phyloP scores from a whole-genome alignment of 2,113 vertebrate species.

The Monarcha castaneiventris region DNA sequence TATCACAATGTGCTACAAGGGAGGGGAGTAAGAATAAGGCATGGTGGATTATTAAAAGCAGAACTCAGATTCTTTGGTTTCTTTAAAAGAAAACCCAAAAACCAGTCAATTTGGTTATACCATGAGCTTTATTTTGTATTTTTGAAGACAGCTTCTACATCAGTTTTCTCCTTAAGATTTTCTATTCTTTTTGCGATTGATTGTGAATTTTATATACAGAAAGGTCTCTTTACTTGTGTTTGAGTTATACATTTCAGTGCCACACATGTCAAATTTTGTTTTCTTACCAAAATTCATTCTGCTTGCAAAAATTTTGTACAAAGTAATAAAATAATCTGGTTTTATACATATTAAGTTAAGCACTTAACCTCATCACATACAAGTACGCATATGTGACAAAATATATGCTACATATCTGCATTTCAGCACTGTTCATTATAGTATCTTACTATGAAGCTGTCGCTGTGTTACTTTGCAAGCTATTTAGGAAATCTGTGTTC shows the following conservation, averaged over 20 bases:
- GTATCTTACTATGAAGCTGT: background rate
- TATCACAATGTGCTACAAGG: background rate
- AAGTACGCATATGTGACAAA: background rate
- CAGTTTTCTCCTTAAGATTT: background rate
- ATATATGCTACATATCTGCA: background rate
- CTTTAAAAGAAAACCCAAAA: background rate
- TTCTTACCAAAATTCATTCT: background rate
- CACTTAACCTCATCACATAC: background rate
- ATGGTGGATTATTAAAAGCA: background rate
- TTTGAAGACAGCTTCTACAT: background rate
- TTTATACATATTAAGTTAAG: background rate
- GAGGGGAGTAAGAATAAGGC: background rate
- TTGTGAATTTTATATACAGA: background rate
- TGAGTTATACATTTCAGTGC: background rate
- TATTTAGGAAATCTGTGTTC: background rate
- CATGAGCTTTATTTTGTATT: background rate
- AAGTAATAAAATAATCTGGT: background rate
- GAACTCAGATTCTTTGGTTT: background rate
- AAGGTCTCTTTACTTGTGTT: background rate
- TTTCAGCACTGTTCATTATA: background rate
- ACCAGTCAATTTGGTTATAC: accelerated
- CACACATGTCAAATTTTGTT: background rate
- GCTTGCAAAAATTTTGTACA: background rate
- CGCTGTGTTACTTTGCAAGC: background rate
- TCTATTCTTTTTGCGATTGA: background rate